These are phyloP conservation scores for Conus canariensis DNA, from an alignment of 2,888 invertebrate species.

Conservation along the genomic window DNA sequence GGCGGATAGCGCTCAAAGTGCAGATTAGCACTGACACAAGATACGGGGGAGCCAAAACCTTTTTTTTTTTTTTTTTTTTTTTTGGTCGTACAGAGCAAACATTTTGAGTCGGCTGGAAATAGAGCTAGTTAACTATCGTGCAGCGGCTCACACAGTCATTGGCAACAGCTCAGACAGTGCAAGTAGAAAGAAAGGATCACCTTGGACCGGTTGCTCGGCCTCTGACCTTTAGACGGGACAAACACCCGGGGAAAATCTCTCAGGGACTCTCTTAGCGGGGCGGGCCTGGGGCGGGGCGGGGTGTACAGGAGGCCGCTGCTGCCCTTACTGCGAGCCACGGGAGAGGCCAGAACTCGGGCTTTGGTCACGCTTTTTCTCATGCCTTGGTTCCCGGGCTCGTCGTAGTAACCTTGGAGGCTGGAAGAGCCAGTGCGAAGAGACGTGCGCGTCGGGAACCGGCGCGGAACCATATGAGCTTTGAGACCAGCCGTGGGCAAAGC, in stretches of 20 bases:
- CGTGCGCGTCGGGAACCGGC: constrained; percentile 32
- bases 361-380: background rate
- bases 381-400: background rate
- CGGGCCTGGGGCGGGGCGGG: constrained; percentile 42
- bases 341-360: constrained; percentile 20
- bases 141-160: constrained; percentile 39
- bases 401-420: constrained; percentile 20
- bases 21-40: constrained; percentile 15
- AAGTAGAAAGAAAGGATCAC: constrained; percentile 45
- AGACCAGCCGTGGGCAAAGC: constrained; percentile 43
- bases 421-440: background rate
- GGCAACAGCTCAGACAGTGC: constrained; percentile 27
- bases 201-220: constrained; percentile 51
- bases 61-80: too few species aligned
- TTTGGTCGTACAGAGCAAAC: constrained; percentile 29
- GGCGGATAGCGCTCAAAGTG: constrained; percentile 39
- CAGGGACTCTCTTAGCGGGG: constrained; percentile 43
- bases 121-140: constrained; percentile 36
- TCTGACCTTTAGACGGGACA: constrained; percentile 45
- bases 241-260: constrained; percentile 47
- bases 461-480: constrained; percentile 43
- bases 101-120: constrained; percentile 22
- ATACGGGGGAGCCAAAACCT: background rate
- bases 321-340: constrained; percentile 6
- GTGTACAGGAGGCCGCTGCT: constrained; percentile 28